Evolutionary conservation across 2,113 vertebrate genomes (phyloP), one percentile per base, ranked within the genome.

Genomic region (Cochlearius cochlearius): DNA sequence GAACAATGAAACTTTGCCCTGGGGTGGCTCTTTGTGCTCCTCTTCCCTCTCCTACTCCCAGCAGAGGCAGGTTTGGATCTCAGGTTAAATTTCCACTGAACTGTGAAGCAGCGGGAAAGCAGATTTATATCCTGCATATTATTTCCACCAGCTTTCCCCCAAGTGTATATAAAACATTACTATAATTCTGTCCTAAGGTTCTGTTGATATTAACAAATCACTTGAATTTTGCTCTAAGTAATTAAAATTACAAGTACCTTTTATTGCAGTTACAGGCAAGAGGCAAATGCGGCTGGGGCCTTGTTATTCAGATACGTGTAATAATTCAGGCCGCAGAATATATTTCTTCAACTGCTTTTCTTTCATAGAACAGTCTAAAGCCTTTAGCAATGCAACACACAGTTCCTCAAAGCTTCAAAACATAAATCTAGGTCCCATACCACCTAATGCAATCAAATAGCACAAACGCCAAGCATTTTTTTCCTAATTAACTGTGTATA

Each of bases 151-250:
- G 73, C 4, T 1, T 87, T 39, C 39, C 81, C 32, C 21, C 30
- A 85, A 73, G 39, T 73, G 39, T 62, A 60, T 50, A 79, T 79
- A 91, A 95, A 90, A 63, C 45, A 76, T 62, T 39, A 68, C 49
- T 76, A 17, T 86, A 93, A 96, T 94, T 95, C 90, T 82, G 50
- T 95, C 91, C 93, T 85, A 85, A 45, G 62, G 92, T 90, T 95
- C 47, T 95, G 92, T 88, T 97, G 74, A 47, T 87, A 77, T 72
- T 94, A 95, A 94, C 69, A 96, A 92, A 91, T 68, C 89, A 90
- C 81, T 94, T 92, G 77, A 94, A 89, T 89, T 92, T 96, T 94
- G 58, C 56, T 94, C 56, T 66, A 81, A 78, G 84, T 86, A 89
- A 97, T 95, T 94, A 96, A 94, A 93, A 91, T 79, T 62, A 82